phyloP scores from a whole-genome alignment of 2,797 vertebrate genomes.

The Danio aesculapii region DNA sequence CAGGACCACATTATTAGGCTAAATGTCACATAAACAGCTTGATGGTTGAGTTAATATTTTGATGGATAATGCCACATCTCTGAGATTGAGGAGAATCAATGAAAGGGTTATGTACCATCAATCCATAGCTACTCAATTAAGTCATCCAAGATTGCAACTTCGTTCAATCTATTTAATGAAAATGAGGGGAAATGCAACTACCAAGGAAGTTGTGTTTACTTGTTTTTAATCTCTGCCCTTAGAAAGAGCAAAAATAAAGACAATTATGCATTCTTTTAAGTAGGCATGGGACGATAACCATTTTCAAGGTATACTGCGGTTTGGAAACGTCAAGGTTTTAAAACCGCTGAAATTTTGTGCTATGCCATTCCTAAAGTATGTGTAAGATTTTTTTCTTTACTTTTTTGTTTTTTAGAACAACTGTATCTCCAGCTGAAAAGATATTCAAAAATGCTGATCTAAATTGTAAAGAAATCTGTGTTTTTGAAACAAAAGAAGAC shows the following conservation, averaged over 20 bases:
- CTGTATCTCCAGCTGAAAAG: too few species aligned
- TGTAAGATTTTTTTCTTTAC: too few species aligned
- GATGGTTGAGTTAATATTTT: slow-evolving; percentile 6
- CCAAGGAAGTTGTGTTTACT: background rate
- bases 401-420: too few species aligned
- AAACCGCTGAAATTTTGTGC: too few species aligned
- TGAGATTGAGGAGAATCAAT: background rate
- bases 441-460: too few species aligned
- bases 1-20: slow-evolving; percentile 4
- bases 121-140: background rate
- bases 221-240: background rate
- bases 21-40: slow-evolving; percentile 1
- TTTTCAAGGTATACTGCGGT: too few species aligned
- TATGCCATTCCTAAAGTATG: too few species aligned
- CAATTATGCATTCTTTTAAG: background rate
- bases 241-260: background rate
- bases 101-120: slow-evolving; percentile 1
- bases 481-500: too few species aligned
- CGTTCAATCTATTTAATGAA: background rate
- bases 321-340: too few species aligned
- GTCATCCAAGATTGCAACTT: background rate
- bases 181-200: background rate
- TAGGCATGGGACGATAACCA: too few species aligned
- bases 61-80: slow-evolving; percentile 7
- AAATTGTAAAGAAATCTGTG: too few species aligned